Evolutionary conservation across 1,140 invertebrate genomes (phyloP), one percentile per base, ranked within the genome.

Genomic region (Latrodectus geometricus): DNA sequence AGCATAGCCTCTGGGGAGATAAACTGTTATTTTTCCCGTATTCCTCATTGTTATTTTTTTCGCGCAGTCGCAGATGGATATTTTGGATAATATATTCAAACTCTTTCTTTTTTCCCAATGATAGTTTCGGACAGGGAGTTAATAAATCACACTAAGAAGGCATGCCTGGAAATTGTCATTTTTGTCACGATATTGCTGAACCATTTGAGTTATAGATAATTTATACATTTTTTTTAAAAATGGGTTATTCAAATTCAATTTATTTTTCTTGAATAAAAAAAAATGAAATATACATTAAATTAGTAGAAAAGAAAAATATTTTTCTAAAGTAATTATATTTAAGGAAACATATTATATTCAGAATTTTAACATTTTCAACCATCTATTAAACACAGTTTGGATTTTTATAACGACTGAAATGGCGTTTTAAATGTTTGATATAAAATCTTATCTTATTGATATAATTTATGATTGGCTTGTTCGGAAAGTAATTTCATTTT

Each of bases 61-160:
- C 70, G 14, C n/a, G 3, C 35, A 66, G 9, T 11, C 9, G 35
- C 61, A 61, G 20, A 54, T 12, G 74, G 20, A 48, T 48, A 35
- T 78, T 78, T 78, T 20, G 17, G 65, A 49, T 72, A 81, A 81
- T 81, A 49, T 81, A 81, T 81, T 81, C 66, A 81, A 81, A 81
- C 20, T 56, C 52, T 81, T 81, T 81, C 70, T 76, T 65, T 79
- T 65, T 61, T 65, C 75, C 21, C 21, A 11, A 21, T 17, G 9
- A 35, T n/a, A 14, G 8, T 14, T n/a, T 68, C 15, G 54, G 35
- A 49, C 15, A 69, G 17, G 9, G 23, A 50, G 8, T 68, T 69
- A 48, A 69, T 79, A 68, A 79, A 79, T 79, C 68, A 68, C 54
- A 61, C 11, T 68, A 21, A 48, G 69, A 70, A 66, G 21, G 12